Conservation (phyloP, 2,888 invertebrate genomes). For the Oscheius sp. region DNA sequence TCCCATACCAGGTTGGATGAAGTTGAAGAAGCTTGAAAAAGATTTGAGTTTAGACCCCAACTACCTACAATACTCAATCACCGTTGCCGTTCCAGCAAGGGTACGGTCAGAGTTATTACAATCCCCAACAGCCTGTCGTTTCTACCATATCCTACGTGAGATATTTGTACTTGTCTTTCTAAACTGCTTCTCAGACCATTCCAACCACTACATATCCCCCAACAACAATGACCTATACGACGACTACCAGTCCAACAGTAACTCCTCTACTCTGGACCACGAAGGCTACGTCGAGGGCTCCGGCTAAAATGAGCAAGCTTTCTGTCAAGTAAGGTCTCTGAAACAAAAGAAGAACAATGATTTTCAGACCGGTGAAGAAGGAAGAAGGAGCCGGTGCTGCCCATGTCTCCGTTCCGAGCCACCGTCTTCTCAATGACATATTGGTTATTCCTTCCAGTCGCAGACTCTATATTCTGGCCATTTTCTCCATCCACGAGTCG, state of each 20-base stretch:
- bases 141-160: constrained; percentile 25
- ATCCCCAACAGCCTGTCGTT: not conserved
- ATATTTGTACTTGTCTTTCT: not conserved
- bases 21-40: not conserved
- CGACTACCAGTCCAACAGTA: constrained; percentile 17
- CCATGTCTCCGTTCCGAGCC: constrained; percentile 60
- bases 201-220: not conserved
- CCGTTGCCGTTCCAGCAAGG: constrained; percentile 21
- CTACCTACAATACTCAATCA: constrained; percentile 1
- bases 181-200: not conserved
- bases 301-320: constrained; percentile 37
- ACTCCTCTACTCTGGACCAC: constrained; percentile 38
- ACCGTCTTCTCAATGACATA: constrained; percentile 68
- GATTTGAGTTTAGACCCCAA: not conserved
- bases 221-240: not conserved
- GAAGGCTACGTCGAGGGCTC: constrained; percentile 18
- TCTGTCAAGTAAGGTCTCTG: constrained; percentile 26
- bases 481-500: constrained; percentile 64
- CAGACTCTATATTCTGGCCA: constrained; percentile 61
- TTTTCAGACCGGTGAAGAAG: constrained; percentile 30
- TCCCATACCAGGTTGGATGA: constrained; percentile 9
- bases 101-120: constrained; percentile 14
- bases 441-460: constrained; percentile 65
- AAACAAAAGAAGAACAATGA: not conserved
- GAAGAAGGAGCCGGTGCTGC: constrained; percentile 40